Percentiles rank a stretch among this genome's conserved stretches.
phyloP scores from a whole-genome alignment of 2,113 vertebrate genomes.

The Salvelinus namaycush region DNA sequence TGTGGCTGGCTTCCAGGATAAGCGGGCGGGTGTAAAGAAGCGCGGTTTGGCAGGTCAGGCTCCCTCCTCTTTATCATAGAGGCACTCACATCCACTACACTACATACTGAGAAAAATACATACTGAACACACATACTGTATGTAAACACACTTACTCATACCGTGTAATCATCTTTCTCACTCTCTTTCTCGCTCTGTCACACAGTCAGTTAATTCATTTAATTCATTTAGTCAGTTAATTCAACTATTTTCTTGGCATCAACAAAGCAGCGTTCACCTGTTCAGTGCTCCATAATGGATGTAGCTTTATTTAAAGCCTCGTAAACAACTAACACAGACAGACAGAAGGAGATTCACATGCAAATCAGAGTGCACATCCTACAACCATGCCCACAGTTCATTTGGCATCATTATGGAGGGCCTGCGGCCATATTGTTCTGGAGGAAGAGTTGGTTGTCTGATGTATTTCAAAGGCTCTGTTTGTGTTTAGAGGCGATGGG shows the following conservation, averaged over 20 bases:
- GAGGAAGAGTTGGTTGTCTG: neutral
- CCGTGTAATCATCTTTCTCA: neutral
- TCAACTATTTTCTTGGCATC: constrained; percentile 18
- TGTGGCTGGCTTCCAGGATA: no score
- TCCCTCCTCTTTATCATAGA: neutral
- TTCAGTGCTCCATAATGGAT: constrained; percentile 24
- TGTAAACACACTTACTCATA: neutral
- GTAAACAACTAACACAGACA: constrained; percentile 35
- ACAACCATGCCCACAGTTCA: constrained; percentile 20
- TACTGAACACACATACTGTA: neutral
- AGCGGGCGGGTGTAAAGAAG: no score
- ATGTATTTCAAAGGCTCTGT: constrained; percentile 2
- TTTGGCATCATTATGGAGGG: neutral
- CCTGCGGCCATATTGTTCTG: neutral
- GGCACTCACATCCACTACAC: neutral
- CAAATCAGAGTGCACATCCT: constrained; percentile 22
- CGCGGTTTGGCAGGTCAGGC: no score
- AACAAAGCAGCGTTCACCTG: constrained; percentile 25
- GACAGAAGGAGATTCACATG: constrained; percentile 21
- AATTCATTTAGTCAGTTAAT: neutral
- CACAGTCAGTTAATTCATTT: constrained; percentile 3
- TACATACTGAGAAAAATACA: neutral
- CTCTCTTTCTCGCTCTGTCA: neutral
- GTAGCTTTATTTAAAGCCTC: constrained; percentile 29
- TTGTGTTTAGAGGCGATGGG: neutral